A percentile compares a stretch with the other conserved stretches of the same genome.
Evolutionary conservation across 2,888 invertebrate species (phyloP).

Genomic region (Automeris io): DNA sequence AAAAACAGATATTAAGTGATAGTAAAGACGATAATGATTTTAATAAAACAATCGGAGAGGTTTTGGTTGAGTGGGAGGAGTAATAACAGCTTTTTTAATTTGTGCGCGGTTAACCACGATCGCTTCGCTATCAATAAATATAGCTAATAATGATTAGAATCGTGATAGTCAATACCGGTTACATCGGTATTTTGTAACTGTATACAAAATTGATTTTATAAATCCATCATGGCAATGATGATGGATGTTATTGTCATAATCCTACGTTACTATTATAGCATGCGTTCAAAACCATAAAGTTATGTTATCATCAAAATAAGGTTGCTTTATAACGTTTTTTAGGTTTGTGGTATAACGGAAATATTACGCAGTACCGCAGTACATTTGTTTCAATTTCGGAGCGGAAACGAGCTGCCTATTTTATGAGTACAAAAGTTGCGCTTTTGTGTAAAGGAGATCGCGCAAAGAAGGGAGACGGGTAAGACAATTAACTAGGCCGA

Average conservation of each 20-base stretch:
- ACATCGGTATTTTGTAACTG: constrained; percentile 51
- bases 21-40: not conserved
- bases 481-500: constrained; percentile 66
- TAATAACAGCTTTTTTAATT: not conserved
- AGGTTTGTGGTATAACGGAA: constrained; percentile 49
- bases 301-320: constrained; percentile 59
- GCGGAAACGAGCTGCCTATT: constrained; percentile 49
- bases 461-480: constrained; percentile 39
- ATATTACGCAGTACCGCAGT: constrained; percentile 41
- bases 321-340: constrained; percentile 49
- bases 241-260: constrained; percentile 62
- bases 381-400: constrained; percentile 34
- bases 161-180: constrained; percentile 36
- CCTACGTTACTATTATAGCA: constrained; percentile 51
- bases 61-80: not conserved
- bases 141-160: constrained; percentile 18
- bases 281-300: constrained; percentile 42
- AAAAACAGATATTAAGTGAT: not conserved
- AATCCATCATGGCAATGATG: constrained; percentile 56
- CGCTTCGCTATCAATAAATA: not conserved
- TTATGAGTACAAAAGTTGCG: constrained; percentile 43
- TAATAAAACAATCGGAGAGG: not conserved
- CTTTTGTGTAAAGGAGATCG: constrained; percentile 42
- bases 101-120: too few species aligned
- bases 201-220: constrained; percentile 64